A percentile compares a stretch with the other conserved stretches of the same genome.
Conservation (phyloP, 2,113 vertebrate genomes). For the Daphoenositta chrysoptera region DNA sequence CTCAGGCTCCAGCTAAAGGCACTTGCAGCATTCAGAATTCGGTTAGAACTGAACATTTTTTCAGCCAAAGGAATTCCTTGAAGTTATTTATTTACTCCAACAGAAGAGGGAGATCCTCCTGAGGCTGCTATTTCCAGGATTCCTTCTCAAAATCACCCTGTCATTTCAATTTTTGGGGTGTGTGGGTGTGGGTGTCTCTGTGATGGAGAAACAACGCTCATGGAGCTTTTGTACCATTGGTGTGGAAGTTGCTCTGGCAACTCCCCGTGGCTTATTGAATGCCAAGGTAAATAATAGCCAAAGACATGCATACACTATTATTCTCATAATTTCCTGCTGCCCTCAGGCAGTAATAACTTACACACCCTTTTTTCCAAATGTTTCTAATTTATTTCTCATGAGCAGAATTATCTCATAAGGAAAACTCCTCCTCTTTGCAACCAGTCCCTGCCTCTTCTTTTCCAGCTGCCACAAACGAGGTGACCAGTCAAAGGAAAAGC, state of each 20-base stretch:
- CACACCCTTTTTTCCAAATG: constrained; percentile 69
- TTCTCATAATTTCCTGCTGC: constrained; percentile 65
- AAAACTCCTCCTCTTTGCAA: constrained; percentile 20
- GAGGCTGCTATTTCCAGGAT: neutral
- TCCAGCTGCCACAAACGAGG: neutral
- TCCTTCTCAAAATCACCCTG: neutral
- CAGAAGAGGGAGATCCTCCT: neutral
- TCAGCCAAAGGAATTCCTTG: neutral
- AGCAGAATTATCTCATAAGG: constrained; percentile 51
- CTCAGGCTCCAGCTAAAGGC: neutral
- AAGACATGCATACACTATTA: constrained; percentile 25
- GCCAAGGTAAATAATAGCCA: constrained; percentile 69
- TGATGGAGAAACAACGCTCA: neutral
- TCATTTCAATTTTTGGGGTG: neutral
- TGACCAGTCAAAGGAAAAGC: neutral
- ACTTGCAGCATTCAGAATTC: neutral
- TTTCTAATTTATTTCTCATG: constrained; percentile 68
- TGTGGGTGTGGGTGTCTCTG: neutral
- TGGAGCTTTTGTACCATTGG: neutral
- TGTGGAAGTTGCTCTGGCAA: constrained; percentile 43
- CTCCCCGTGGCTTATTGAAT: neutral
- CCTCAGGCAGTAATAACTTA: constrained; percentile 59
- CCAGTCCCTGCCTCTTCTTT: neutral
- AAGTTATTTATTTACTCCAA: neutral
- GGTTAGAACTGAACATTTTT: neutral